phyloP scores from a whole-genome alignment of 2,797 vertebrate genomes.

The Petrocephalus schoutedeni region DNA sequence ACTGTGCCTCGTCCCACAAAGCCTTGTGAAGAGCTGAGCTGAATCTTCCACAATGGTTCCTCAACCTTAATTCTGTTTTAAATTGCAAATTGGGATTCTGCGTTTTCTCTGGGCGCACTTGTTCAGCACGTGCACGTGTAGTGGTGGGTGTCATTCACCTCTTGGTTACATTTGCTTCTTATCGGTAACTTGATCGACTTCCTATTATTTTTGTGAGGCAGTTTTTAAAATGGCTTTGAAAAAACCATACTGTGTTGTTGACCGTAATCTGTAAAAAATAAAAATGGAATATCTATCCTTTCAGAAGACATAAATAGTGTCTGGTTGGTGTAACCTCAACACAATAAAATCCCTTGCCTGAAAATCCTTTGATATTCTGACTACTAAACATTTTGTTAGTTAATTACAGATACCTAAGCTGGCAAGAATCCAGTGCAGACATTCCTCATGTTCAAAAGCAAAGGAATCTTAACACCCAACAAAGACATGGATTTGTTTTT shows the following conservation, averaged over 20 bases:
- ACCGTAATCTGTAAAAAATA: neutral
- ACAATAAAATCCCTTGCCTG: neutral
- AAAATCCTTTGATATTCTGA: neutral
- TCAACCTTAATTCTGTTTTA: neutral
- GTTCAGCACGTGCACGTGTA: too few relatives aligned
- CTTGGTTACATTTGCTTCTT: too few relatives aligned
- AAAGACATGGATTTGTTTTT: constrained; percentile 31
- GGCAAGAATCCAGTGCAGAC: neutral
- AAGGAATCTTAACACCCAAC: constrained; percentile 2
- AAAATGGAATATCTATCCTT: neutral
- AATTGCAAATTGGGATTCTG: neutral
- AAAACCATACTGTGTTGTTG: too few relatives aligned
- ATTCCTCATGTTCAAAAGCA: neutral
- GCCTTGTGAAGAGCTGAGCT: neutral
- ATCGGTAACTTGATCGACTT: too few relatives aligned
- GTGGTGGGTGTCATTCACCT: too few relatives aligned
- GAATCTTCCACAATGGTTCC: neutral
- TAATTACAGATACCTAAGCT: neutral
- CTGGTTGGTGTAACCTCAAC: neutral
- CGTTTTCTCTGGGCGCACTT: neutral
- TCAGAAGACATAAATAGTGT: neutral
- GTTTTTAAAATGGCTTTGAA: too few relatives aligned
- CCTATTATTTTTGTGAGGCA: too few relatives aligned
- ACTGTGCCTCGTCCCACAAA: neutral
- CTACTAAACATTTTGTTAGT: neutral